These are phyloP conservation scores for Porites australiensis DNA, from an alignment of 64 coral and sea anemone genomes.

Conservation along the genomic window DNA sequence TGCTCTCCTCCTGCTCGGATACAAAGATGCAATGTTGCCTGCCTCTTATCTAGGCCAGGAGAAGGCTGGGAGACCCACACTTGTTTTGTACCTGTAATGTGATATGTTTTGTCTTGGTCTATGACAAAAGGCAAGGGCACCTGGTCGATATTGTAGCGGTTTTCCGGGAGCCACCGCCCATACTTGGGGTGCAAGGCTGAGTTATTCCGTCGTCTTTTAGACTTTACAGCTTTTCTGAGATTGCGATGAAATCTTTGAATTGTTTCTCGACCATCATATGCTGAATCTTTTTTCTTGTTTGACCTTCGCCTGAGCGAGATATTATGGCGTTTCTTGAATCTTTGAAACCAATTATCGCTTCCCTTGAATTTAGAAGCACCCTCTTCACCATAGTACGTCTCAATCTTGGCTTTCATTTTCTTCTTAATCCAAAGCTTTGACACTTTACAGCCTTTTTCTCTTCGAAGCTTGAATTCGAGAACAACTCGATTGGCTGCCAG, in stretches of 20 bases:
- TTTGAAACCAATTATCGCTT: conserved; percentile 10
- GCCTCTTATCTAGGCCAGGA: conserved; percentile 17
- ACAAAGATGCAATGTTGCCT: conserved; percentile 4
- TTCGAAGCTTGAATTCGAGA: conserved; percentile 70
- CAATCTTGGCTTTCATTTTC: conserved; percentile 67
- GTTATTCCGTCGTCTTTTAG: conserved; percentile 44
- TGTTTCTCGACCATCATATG: conserved; percentile 47
- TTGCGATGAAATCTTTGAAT: conserved; percentile 56
- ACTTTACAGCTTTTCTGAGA: conserved; percentile 33
- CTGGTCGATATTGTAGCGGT: conserved; percentile 49
- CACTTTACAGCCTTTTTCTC: conserved; percentile 72
- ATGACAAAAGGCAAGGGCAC: conserved; percentile 52
- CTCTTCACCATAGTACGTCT: conserved; percentile 65
- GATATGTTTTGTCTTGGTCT: conserved; percentile 38
- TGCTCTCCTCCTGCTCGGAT: conserved; percentile 38
- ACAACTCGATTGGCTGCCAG: conserved; percentile 42
- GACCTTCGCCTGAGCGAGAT: conserved; percentile 48
- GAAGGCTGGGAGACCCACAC: conserved; percentile 55
- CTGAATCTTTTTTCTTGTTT: conserved; percentile 33
- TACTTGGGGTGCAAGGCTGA: not conserved
- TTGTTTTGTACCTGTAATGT: conserved; percentile 19
- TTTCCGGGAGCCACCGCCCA: conserved; percentile 18
- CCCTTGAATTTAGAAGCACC: conserved; percentile 2
- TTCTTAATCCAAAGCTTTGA: conserved; percentile 72
- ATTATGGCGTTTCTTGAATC: conserved; percentile 53